Base-by-base conservation (phyloP, 2,888 invertebrate genomes). In the Eutolmus rufibarbis region DNA sequence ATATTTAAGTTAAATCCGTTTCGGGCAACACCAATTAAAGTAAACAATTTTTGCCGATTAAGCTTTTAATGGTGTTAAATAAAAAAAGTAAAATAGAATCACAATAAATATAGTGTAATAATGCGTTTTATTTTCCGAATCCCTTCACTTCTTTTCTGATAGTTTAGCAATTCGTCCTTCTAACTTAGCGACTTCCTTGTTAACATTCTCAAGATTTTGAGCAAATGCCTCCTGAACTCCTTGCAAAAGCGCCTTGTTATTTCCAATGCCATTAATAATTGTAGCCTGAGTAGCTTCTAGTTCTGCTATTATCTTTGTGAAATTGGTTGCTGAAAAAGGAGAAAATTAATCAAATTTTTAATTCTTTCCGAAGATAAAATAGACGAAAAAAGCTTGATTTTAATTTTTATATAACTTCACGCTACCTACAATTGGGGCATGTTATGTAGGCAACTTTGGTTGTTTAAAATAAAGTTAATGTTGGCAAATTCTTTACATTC, bases 201-300 rank as follows among this genome's bases (percentile, higher is more conserved):
- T 95, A 28, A 97, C 95, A 88, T 95, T 95, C 91, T 96, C 96
- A 76, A 97, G 93, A 91, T 97, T 97, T 89, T 95, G 94, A 0
- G 96, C 95, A 91, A 97, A 96, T 87, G 96, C 96, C 90, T 96
- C 96, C 90, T 97, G 96, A 0, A 97, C 96, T 0, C 96, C 96
- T 91, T 96, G 95, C 16, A 97, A 92, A 5, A 97, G 91, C 37
- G 95, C 94, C 91, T 96, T 96, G 92, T 97, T 97, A 91, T 96
- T 96, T n/a, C 96, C 95, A 9, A 97, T 94, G 14, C 95, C 95
- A 7, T 94, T 93, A 0, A 95, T 93, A 89, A 97, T 95, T 88
- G 95, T 95, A 34, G 94, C 94, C 91, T 97, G 97, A 31, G 96
- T 93, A 1, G 95, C 94, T 91, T 97, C 97, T 57, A 97, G 93